phyloP scores from a whole-genome alignment of 2,797 vertebrate species.

The Phrynocephalus forsythii region DNA sequence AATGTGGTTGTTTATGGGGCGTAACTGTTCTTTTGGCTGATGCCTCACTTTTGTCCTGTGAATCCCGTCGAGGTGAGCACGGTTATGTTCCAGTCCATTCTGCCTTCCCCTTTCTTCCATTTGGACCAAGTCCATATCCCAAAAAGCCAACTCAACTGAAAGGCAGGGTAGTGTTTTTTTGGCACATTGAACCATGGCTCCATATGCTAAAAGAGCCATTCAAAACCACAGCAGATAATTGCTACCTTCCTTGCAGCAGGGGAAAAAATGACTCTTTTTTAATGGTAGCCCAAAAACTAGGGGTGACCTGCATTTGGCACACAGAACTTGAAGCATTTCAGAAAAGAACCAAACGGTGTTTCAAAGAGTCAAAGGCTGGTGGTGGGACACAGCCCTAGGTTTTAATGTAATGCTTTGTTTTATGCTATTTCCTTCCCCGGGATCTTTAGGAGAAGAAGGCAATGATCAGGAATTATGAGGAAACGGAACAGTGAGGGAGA shows the following conservation, averaged over 20 bases:
- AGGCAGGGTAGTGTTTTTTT: background rate
- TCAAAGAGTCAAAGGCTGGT: background rate
- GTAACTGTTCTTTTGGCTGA: constrained; percentile 1
- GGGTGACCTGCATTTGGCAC: background rate
- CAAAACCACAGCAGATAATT: background rate
- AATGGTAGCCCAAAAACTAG: background rate
- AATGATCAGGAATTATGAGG: too few species aligned
- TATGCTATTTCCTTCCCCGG: background rate
- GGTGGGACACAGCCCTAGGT: too few species aligned
- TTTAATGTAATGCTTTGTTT: background rate
- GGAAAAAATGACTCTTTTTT: background rate
- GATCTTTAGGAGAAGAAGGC: background rate
- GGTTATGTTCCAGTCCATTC: background rate
- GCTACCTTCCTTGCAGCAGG: too few species aligned
- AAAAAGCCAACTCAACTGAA: background rate
- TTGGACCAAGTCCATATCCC: background rate
- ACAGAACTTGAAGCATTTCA: background rate
- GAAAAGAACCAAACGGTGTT: background rate
- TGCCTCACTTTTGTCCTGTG: background rate
- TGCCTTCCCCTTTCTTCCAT: background rate
- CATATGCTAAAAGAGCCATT: constrained; percentile 6
- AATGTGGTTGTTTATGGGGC: constrained; percentile 13
- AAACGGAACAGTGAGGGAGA: too few species aligned
- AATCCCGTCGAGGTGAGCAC: background rate
- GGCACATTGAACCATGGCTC: background rate